phyloP scores from a whole-genome alignment of 2,797 vertebrate species.

The Gastrophryne carolinensis region DNA sequence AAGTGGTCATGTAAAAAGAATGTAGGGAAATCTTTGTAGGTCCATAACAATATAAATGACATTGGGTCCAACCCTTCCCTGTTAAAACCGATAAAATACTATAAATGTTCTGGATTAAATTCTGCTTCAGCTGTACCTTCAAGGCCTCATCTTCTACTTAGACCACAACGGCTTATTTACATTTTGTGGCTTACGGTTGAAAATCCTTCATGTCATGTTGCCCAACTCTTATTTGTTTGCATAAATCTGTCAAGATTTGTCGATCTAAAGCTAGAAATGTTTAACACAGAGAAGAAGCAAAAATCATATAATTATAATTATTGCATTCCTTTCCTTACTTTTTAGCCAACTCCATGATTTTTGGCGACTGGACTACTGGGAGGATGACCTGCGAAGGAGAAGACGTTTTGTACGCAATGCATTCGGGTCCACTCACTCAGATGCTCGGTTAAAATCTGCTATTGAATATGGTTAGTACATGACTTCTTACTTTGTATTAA shows the following conservation, averaged over 20 bases:
- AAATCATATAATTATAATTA: neutral
- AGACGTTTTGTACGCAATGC: conserved; percentile 93
- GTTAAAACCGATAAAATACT: too few species aligned
- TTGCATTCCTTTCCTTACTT: neutral
- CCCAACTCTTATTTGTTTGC: neutral
- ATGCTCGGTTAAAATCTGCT: conserved; percentile 83
- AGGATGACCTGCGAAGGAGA: conserved; percentile 92
- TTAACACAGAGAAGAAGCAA: neutral
- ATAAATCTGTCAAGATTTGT: neutral
- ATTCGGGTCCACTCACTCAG: conserved; percentile 90
- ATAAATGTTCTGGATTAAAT: too few species aligned
- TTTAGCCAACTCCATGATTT: conserved; percentile 90
- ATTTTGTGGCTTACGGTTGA: too few species aligned
- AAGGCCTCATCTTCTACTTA: too few species aligned
- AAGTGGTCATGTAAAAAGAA: too few species aligned
- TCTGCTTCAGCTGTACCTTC: too few species aligned
- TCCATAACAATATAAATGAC: too few species aligned
- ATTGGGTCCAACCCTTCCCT: too few species aligned
- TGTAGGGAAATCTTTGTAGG: too few species aligned
- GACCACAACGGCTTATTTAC: too few species aligned
- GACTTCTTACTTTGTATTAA: neutral
- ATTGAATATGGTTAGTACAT: conserved; percentile 88
- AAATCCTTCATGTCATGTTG: too few species aligned
- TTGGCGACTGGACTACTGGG: conserved; percentile 99
- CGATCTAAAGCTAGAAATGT: neutral